These are phyloP conservation scores for Cataglyphis cursor DNA, from an alignment of 2,888 invertebrate genomes.

Conservation along the genomic window DNA sequence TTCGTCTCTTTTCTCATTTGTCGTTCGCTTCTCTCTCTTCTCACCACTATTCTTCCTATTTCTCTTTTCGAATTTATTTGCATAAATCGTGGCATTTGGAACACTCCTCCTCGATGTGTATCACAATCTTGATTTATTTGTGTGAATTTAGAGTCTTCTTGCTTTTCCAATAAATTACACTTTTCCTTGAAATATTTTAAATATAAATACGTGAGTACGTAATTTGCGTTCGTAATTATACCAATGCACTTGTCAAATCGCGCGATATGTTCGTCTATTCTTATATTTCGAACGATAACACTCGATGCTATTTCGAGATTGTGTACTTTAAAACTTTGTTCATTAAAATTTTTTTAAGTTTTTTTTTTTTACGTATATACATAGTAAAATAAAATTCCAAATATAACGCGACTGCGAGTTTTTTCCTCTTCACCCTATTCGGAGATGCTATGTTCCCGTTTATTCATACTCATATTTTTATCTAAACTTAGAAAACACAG, in stretches of 20 bases:
- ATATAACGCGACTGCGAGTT: neutral
- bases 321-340: slow-evolving; percentile 23
- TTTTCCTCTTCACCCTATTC: neutral
- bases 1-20: neutral
- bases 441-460: neutral
- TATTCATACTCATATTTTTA: neutral
- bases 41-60: neutral
- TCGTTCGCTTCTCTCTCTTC: neutral
- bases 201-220: slow-evolving; percentile 26
- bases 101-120: slow-evolving; percentile 12
- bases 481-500: neutral
- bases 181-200: slow-evolving; percentile 25
- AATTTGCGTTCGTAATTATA: slow-evolving; percentile 34
- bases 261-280: neutral
- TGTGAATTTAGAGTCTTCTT: neutral
- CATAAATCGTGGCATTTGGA: slow-evolving; percentile 5
- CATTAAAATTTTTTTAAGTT: slow-evolving; percentile 10
- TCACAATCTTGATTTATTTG: slow-evolving; percentile 2
- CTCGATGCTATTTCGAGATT: slow-evolving; percentile 26
- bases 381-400: slow-evolving; percentile 9
- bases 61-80: slow-evolving; percentile 37
- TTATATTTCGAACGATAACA: neutral
- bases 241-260: neutral
- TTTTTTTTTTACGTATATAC: neutral
- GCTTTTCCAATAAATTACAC: slow-evolving; percentile 5